Conservation (phyloP, 2,113 vertebrate genomes). For the Muntiacus muntjak region DNA sequence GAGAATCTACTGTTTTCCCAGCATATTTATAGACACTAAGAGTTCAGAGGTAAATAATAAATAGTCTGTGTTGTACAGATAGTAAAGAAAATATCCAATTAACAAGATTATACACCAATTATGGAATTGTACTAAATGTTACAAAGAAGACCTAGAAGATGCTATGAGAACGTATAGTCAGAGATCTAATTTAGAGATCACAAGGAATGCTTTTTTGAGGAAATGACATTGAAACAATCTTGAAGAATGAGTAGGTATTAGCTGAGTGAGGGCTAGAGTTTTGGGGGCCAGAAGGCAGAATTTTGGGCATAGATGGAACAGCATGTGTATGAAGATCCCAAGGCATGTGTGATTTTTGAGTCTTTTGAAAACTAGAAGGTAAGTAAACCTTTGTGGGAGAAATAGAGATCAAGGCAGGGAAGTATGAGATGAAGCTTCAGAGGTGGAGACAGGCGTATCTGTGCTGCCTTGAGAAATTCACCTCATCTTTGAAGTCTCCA, state of each 20-base stretch:
- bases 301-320: background rate
- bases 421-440: background rate
- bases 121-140: background rate
- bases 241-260: background rate
- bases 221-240: background rate
- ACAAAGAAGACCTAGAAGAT: background rate
- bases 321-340: background rate
- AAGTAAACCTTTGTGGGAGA: background rate
- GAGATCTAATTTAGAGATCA: background rate
- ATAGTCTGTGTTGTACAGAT: background rate
- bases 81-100: background rate
- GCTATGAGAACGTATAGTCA: background rate
- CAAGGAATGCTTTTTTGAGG: background rate
- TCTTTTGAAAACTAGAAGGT: background rate
- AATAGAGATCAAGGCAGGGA: background rate
- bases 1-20: background rate
- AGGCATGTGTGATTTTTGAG: background rate
- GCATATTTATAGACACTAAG: background rate
- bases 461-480: background rate
- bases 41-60: background rate
- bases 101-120: background rate
- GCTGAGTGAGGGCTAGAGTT: background rate
- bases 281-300: background rate
- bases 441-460: background rate
- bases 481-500: background rate